These are phyloP conservation scores for Sinopyrophorus schimmeli DNA, from an alignment of 2,888 invertebrate genomes.

Conservation along the genomic window DNA sequence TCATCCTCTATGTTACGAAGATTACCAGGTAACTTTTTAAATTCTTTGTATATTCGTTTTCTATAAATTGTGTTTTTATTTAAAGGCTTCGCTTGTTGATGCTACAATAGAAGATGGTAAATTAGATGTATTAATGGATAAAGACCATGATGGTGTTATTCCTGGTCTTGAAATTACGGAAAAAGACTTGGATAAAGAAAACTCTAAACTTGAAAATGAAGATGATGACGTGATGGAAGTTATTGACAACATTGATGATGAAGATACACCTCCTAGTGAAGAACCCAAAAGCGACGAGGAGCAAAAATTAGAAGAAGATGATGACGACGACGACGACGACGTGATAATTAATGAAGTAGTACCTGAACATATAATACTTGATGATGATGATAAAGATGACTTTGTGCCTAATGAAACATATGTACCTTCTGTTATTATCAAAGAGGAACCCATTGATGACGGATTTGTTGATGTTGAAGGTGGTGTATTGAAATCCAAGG, in stretches of 20 bases:
- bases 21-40: constrained; percentile 71
- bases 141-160: constrained; percentile 53
- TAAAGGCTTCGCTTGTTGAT: constrained; percentile 43
- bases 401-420: constrained; percentile 23
- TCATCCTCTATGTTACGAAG: constrained; percentile 89
- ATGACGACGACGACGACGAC: constrained; percentile 67
- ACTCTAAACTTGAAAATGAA: constrained; percentile 56
- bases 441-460: constrained; percentile 67
- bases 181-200: constrained; percentile 50
- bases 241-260: constrained; percentile 39
- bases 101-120: constrained; percentile 44
- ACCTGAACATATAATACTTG: constrained; percentile 67
- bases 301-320: constrained; percentile 35
- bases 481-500: constrained; percentile 60
- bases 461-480: constrained; percentile 53
- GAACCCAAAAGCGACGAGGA: constrained; percentile 28
- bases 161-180: constrained; percentile 57
- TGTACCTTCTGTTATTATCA: constrained; percentile 39
- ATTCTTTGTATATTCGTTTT: background rate
- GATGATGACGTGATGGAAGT: constrained; percentile 48
- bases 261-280: constrained; percentile 14
- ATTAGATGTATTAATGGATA: too few relatives aligned
- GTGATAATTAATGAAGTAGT: constrained; percentile 70
- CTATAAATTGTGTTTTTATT: background rate
- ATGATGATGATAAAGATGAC: constrained; percentile 61